These are phyloP conservation scores for Glareola pratincola DNA, from an alignment of 2,113 vertebrate genomes.

Conservation along the genomic window DNA sequence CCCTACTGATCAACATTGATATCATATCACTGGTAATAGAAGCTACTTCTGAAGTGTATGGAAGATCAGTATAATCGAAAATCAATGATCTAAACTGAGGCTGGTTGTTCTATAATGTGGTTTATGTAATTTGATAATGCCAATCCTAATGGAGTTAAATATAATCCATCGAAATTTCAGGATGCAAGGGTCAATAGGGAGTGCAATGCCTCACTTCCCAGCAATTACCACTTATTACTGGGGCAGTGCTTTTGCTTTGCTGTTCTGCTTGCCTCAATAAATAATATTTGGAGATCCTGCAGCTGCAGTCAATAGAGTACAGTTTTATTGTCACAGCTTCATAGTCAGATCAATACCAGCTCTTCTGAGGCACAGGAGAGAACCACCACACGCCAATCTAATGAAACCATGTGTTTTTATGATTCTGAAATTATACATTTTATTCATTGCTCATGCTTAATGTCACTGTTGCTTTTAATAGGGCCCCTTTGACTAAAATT, in stretches of 20 bases:
- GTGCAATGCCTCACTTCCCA: constrained; percentile 83
- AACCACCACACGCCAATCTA: constrained; percentile 46
- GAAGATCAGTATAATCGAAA: constrained; percentile 85
- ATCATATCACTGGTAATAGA: constrained; percentile 15
- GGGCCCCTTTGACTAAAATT: constrained; percentile 4
- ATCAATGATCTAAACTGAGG: constrained; percentile 82
- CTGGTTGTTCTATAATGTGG: constrained; percentile 63
- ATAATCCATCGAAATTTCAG: constrained; percentile 91
- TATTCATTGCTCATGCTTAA: constrained; percentile 43
- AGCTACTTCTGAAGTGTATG: background rate
- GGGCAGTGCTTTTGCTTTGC: constrained; percentile 80
- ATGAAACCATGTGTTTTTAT: constrained; percentile 66
- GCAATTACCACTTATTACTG: constrained; percentile 97
- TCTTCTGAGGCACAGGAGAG: constrained; percentile 53
- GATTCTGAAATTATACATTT: constrained; percentile 64
- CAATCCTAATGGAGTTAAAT: constrained; percentile 93
- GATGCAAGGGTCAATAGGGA: constrained; percentile 85
- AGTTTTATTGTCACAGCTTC: constrained; percentile 86
- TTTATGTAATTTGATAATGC: constrained; percentile 94
- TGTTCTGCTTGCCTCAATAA: constrained; percentile 83
- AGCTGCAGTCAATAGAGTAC: constrained; percentile 88
- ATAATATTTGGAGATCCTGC: constrained; percentile 90
- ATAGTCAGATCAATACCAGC: constrained; percentile 81
- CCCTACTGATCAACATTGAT: constrained; percentile 6
- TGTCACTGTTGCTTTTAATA: constrained; percentile 34